These are phyloP conservation scores for Lacerta viridis DNA, from an alignment of 2,797 vertebrate genomes.

Conservation along the genomic window DNA sequence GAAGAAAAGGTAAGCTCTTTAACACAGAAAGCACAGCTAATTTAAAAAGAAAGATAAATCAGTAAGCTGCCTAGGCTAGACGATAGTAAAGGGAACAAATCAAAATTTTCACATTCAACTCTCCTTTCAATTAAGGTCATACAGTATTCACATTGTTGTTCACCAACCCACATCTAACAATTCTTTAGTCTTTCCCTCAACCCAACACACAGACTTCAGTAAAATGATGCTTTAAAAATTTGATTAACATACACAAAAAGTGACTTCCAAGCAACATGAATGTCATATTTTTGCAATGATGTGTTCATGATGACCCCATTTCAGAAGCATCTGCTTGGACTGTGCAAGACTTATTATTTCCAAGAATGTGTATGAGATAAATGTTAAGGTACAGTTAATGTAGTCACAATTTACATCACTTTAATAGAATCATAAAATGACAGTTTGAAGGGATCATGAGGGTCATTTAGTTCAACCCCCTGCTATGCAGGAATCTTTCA, in stretches of 20 bases:
- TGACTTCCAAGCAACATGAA: slow-evolving; percentile 1
- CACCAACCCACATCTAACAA: background rate
- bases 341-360: background rate
- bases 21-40: slow-evolving; percentile 1
- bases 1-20: background rate
- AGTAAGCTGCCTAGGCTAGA: too few species aligned
- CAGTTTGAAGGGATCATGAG: too few species aligned
- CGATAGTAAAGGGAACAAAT: too few species aligned
- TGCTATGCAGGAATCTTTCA: too few species aligned
- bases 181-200: background rate
- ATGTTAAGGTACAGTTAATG: too few species aligned
- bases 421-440: too few species aligned
- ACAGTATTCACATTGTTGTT: background rate
- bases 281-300: background rate
- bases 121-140: background rate
- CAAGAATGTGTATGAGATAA: background rate
- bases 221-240: slow-evolving; percentile 9
- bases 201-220: background rate
- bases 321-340: background rate
- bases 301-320: background rate
- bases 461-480: too few species aligned
- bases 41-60: background rate
- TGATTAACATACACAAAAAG: background rate
- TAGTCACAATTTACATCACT: background rate
- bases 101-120: background rate